A percentile compares a stretch with the other conserved stretches of the same genome.
Conservation (phyloP, 2,888 invertebrate species). For the Eurytoma californica region DNA sequence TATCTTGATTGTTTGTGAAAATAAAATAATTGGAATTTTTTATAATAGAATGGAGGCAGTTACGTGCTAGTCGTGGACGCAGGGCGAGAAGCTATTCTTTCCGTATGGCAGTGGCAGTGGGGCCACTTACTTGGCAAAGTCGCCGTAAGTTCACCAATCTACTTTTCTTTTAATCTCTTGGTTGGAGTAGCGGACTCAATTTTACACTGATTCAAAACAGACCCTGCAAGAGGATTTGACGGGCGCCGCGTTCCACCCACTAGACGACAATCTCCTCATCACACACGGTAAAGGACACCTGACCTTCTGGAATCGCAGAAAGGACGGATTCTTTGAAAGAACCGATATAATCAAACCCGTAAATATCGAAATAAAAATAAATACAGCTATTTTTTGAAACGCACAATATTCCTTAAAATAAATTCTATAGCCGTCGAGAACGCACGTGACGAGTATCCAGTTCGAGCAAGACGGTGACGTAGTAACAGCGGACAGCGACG, state of each 20-base stretch:
- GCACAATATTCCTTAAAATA: background rate
- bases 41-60: slow-evolving; percentile 88
- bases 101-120: slow-evolving; percentile 98
- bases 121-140: slow-evolving; percentile 95
- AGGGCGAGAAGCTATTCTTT: slow-evolving; percentile 91
- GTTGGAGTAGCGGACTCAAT: background rate
- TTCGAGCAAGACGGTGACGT: slow-evolving; percentile 95
- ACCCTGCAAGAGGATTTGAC: slow-evolving; percentile 92
- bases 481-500: slow-evolving; percentile 93
- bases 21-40: background rate
- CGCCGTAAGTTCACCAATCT: slow-evolving; percentile 82
- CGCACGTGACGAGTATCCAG: slow-evolving; percentile 90
- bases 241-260: slow-evolving; percentile 92
- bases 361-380: slow-evolving; percentile 55
- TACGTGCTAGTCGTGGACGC: slow-evolving; percentile 93
- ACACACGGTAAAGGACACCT: slow-evolving; percentile 94
- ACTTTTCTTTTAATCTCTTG: no score
- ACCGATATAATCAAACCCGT: slow-evolving; percentile 92
- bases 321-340: slow-evolving; percentile 92
- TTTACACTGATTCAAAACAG: slow-evolving; percentile 74
- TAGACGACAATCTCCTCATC: slow-evolving; percentile 92
- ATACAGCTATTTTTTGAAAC: background rate
- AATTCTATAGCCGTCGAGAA: slow-evolving; percentile 83
- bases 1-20: no score
- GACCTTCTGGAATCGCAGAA: slow-evolving; percentile 93